Conservation (phyloP, 2,113 vertebrate genomes). For the Progne subis region DNA sequence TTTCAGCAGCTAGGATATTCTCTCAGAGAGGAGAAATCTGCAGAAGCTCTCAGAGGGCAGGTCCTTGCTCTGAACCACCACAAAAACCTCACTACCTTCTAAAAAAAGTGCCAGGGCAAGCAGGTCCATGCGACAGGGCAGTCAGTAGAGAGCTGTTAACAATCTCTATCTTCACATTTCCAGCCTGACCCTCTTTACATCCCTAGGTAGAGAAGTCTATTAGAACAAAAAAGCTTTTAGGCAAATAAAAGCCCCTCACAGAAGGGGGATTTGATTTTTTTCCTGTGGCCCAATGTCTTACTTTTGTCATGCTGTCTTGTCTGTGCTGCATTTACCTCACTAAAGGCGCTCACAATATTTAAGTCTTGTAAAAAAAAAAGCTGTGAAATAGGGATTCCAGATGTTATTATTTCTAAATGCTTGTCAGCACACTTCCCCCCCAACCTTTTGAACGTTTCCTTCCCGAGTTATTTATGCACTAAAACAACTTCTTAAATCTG, state of each 20-base stretch:
- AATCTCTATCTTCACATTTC: background rate
- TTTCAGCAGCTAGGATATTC: background rate
- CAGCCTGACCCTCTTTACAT: background rate
- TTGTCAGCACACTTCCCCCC: background rate
- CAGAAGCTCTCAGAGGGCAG: background rate
- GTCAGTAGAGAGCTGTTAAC: background rate
- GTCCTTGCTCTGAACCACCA: background rate
- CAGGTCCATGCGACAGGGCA: background rate
- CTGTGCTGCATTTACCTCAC: background rate
- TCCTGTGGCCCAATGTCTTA: background rate
- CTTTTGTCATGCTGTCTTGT: background rate
- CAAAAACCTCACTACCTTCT: background rate
- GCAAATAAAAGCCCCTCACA: background rate
- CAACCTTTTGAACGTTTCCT: constrained; percentile 21
- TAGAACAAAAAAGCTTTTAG: background rate
- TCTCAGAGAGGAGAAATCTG: background rate
- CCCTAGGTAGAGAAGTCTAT: background rate
- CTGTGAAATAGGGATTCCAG: constrained; percentile 20
- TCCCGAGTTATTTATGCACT: background rate
- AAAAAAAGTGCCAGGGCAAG: background rate
- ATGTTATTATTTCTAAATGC: constrained; percentile 28
- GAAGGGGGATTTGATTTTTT: background rate
- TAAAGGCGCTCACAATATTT: background rate
- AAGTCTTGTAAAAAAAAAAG: background rate
- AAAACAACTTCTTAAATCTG: constrained; percentile 44